A percentile compares a stretch with the other conserved stretches of the same genome.
Conservation (phyloP, 2,113 vertebrate genomes). For the Hippocampus comes region DNA sequence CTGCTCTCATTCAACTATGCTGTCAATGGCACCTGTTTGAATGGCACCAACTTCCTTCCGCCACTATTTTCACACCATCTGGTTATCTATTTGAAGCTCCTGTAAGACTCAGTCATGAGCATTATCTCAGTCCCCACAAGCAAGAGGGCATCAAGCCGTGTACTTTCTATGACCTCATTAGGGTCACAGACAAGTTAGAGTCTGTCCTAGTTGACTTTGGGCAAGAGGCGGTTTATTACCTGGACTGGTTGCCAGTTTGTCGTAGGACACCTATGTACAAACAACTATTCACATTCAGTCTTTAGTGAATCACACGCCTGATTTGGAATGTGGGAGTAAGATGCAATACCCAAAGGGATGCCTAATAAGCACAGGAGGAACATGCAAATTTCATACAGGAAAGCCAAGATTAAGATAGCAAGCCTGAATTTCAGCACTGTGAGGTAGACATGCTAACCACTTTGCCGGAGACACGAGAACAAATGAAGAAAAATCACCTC, state of each 20-base stretch:
- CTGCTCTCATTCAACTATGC: conserved; percentile 15
- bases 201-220: no score
- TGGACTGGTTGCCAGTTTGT: background rate
- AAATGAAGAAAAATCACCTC: background rate
- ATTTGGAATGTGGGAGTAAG: background rate
- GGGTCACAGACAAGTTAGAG: background rate
- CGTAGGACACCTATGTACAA: background rate
- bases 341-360: background rate
- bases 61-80: background rate
- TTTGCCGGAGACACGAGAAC: no score
- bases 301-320: background rate
- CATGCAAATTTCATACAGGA: no score
- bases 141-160: background rate
- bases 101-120: background rate
- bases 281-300: no score
- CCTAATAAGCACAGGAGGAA: background rate
- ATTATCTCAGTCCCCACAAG: background rate
- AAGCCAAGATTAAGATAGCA: background rate
- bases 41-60: background rate
- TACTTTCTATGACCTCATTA: background rate
- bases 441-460: background rate
- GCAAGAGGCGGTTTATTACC: background rate
- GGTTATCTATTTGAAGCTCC: background rate
- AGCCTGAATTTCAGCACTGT: background rate
- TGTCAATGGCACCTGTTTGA: conserved; percentile 34